Percentiles rank a stretch among this genome's conserved stretches.
Conservation (phyloP, 2,113 vertebrate genomes). For the Prochilodus magdalenae region DNA sequence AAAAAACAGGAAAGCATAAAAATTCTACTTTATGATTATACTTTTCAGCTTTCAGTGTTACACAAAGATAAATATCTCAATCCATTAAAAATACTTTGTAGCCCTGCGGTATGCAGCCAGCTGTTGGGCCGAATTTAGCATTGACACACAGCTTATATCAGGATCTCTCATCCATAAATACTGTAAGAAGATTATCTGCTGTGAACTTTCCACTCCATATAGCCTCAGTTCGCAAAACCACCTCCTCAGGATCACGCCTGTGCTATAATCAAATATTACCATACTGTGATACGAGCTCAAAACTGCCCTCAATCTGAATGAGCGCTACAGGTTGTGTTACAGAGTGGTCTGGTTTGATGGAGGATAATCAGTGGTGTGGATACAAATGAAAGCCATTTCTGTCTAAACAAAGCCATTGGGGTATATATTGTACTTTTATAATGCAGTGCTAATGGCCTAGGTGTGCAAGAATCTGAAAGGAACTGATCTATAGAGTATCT, state of each 20-base stretch:
- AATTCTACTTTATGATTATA: too few species aligned
- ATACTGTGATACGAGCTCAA: background rate
- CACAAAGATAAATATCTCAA: background rate
- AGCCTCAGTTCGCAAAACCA: background rate
- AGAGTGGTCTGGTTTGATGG: background rate
- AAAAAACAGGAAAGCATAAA: too few species aligned
- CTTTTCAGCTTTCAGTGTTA: background rate
- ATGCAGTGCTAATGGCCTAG: background rate
- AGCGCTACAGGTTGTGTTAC: background rate
- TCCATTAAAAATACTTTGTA: background rate
- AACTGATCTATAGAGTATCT: background rate
- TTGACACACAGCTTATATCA: background rate
- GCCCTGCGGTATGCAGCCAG: background rate
- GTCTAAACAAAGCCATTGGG: background rate
- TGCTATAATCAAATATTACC: background rate
- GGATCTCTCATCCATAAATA: background rate
- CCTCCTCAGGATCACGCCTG: background rate
- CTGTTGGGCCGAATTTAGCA: background rate
- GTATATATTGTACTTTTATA: slow-evolving; percentile 6
- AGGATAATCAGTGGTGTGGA: background rate
- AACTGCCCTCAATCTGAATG: background rate
- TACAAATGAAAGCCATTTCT: background rate
- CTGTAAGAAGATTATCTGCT: background rate
- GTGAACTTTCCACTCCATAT: background rate
- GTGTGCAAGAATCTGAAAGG: background rate